phyloP scores from a whole-genome alignment of 2,888 invertebrate genomes.

The Habrosyne pyritoides region DNA sequence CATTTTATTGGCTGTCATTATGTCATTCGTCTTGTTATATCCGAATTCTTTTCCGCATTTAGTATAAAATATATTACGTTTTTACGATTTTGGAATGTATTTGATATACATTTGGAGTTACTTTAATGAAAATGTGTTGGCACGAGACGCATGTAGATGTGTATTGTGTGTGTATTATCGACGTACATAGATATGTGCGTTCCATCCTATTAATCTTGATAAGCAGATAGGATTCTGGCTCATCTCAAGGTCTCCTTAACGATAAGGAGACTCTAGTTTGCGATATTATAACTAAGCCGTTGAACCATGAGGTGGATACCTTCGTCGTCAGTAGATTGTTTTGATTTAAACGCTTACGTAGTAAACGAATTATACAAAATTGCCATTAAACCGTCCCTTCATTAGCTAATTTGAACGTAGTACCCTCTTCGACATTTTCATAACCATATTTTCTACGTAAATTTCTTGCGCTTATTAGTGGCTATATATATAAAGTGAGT shows the following conservation, averaged over 20 bases:
- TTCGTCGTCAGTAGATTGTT: constrained; percentile 2
- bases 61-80: not conserved
- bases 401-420: not conserved
- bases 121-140: not conserved
- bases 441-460: not conserved
- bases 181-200: constrained; percentile 31
- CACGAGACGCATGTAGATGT: not conserved
- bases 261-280: constrained; percentile 60
- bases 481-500: not conserved
- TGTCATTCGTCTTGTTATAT: constrained; percentile 12
- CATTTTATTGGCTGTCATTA: constrained; percentile 21
- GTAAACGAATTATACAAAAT: too few species aligned
- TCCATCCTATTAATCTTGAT: constrained; percentile 68
- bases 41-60: not conserved
- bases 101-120: not conserved
- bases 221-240: constrained; percentile 60
- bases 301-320: constrained; percentile 6
- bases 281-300: constrained; percentile 26
- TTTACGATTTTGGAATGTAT: not conserved
- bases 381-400: not conserved
- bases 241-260: constrained; percentile 61
- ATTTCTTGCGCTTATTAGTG: not conserved
- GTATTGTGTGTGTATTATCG: constrained; percentile 28
- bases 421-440: not conserved
- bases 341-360: not conserved